Evolutionary conservation across 1,140 invertebrate species (phyloP).

Genomic region (Drosophila grimshawi): DNA sequence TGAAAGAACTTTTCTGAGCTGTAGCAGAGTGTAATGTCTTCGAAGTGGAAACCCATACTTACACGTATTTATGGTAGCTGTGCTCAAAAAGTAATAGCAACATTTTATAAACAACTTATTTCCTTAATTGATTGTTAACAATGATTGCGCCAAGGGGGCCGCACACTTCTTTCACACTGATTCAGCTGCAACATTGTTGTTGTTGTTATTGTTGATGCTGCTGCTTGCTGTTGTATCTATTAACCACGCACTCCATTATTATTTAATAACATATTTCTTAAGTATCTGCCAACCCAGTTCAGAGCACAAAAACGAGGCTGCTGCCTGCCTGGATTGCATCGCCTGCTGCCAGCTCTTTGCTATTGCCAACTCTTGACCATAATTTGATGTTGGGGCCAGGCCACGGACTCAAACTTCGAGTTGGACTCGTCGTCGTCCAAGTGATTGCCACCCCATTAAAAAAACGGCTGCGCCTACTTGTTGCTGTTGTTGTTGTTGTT

Average conservation of each 20-base stretch:
- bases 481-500: constrained; percentile 26
- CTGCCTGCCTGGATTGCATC: constrained; percentile 39
- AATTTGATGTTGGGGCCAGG: constrained; percentile 65
- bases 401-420: constrained; percentile 36
- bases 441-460: constrained; percentile 84
- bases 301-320: constrained; percentile 75
- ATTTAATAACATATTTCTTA: constrained; percentile 84
- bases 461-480: constrained; percentile 75
- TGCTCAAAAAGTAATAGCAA: constrained; percentile 73
- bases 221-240: constrained; percentile 76
- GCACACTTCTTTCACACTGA: constrained; percentile 74
- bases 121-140: constrained; percentile 84
- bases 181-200: constrained; percentile 39
- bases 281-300: constrained; percentile 83
- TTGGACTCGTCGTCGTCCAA: constrained; percentile 71
- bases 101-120: constrained; percentile 84
- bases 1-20: constrained; percentile 17
- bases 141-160: constrained; percentile 70
- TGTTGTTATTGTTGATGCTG: constrained; percentile 35
- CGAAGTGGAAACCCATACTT: constrained; percentile 57
- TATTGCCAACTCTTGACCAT: constrained; percentile 65
- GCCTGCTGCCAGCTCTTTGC: constrained; percentile 14
- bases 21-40: constrained; percentile 56
- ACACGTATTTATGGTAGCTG: constrained; percentile 68
- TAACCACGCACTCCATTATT: constrained; percentile 83